A percentile compares a stretch with the other conserved stretches of the same genome.
These are phyloP conservation scores for Microhierax caerulescens DNA, from an alignment of 2,797 vertebrate species.

Conservation along the genomic window DNA sequence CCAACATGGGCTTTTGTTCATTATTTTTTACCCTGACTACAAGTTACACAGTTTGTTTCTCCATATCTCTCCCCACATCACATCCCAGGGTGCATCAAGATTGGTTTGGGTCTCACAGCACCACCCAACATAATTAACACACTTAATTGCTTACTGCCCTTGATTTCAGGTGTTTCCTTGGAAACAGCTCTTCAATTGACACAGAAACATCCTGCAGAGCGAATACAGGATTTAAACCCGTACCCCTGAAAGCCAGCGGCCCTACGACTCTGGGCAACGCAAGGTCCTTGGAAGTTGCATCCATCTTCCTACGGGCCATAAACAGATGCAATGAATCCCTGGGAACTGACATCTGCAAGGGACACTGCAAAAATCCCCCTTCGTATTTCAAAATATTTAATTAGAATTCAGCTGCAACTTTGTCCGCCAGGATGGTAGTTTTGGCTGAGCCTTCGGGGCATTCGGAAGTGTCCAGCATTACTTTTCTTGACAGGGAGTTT, in stretches of 20 bases:
- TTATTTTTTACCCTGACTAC: not conserved
- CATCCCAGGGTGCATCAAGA: not conserved
- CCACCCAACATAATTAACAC: not conserved
- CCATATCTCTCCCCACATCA: rapidly evolving
- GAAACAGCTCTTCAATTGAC: not conserved
- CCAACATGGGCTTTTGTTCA: not conserved
- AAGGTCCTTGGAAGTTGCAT: rapidly evolving
- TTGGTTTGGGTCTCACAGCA: not conserved
- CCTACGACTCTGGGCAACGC: too few species aligned
- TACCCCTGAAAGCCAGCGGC: not conserved
- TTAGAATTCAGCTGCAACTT: too few species aligned
- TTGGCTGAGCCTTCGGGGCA: not conserved
- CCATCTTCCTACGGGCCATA: not conserved
- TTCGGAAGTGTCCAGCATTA: not conserved
- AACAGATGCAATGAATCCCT: not conserved
- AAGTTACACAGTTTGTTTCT: not conserved
- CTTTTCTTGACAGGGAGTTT: not conserved
- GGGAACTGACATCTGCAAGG: not conserved
- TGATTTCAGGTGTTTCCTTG: not conserved
- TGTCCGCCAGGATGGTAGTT: not conserved
- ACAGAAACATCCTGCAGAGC: not conserved
- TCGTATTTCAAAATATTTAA: not conserved
- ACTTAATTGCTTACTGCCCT: not conserved
- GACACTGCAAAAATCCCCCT: not conserved
- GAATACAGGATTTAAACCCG: not conserved